Percentiles rank a stretch among this genome's conserved stretches.
These are phyloP conservation scores for Poeciliopsis gracilis DNA, from an alignment of 2,797 vertebrate species.

Conservation along the genomic window DNA sequence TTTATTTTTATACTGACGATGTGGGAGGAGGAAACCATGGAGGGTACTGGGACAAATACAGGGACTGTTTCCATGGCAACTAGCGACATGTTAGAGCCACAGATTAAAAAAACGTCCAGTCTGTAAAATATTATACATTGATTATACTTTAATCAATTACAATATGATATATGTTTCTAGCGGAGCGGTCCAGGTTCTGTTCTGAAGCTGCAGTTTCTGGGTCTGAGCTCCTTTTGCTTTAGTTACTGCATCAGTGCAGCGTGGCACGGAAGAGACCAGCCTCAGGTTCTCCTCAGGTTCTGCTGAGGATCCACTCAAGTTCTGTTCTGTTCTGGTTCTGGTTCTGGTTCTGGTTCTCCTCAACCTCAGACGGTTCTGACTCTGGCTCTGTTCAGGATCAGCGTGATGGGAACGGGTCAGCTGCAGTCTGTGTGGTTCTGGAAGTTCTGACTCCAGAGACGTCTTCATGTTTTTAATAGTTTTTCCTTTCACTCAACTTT, in stretches of 20 bases:
- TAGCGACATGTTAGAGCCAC: too few species aligned
- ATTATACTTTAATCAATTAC: neutral
- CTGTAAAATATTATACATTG: too few species aligned
- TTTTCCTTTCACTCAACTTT: neutral
- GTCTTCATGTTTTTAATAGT: neutral
- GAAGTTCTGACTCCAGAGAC: neutral
- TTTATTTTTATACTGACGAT: neutral
- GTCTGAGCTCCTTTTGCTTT: neutral
- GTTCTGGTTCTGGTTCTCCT: too few species aligned
- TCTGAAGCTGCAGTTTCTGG: neutral
- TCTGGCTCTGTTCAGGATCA: too few species aligned
- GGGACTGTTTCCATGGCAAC: neutral
- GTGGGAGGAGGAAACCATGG: neutral
- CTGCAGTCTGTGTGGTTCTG: too few species aligned
- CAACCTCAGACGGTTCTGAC: too few species aligned
- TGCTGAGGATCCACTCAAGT: too few species aligned
- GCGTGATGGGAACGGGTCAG: too few species aligned
- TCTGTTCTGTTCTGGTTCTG: too few species aligned
- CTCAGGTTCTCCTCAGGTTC: neutral
- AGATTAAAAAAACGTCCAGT: too few species aligned
- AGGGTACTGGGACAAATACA: neutral
- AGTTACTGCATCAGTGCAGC: neutral
- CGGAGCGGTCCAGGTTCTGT: neutral
- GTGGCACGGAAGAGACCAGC: neutral
- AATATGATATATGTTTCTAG: neutral